Conservation (phyloP, 2,113 vertebrate genomes). For the Benitochromis conjunctus region DNA sequence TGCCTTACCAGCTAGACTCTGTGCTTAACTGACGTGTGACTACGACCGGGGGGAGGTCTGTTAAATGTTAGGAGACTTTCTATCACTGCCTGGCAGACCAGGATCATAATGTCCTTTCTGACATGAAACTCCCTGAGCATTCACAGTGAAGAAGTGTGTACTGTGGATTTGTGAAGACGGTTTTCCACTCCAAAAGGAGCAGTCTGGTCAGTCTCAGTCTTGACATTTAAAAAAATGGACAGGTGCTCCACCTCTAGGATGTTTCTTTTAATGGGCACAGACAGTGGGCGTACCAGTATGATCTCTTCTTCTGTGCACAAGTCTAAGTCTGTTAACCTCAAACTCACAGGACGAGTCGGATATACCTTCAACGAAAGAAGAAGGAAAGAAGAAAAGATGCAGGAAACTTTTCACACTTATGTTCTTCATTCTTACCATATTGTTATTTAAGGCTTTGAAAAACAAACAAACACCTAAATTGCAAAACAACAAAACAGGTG, state of each 20-base stretch:
- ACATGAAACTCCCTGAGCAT: conserved; percentile 33
- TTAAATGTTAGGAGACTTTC: conserved; percentile 20
- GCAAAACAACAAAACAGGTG: not conserved
- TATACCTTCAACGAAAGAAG: not conserved
- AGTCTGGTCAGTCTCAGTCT: not conserved
- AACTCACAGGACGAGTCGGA: not conserved
- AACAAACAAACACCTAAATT: not conserved
- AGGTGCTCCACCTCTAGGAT: conserved; percentile 38
- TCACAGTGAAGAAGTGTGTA: not conserved
- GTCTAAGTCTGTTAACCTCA: conserved; percentile 21
- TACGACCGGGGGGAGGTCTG: not conserved
- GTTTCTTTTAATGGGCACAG: conserved; percentile 37
- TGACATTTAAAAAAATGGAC: conserved; percentile 45
- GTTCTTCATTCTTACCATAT: not conserved
- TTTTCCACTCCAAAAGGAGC: conserved; percentile 1
- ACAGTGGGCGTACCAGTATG: conserved; percentile 8
- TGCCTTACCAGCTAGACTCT: not conserved
- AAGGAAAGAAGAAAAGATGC: not conserved
- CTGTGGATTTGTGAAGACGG: not conserved
- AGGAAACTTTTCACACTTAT: not conserved
- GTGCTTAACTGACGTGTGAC: conserved; percentile 11
- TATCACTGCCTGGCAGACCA: conserved; percentile 18
- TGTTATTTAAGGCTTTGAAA: not conserved
- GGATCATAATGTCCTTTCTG: conserved; percentile 35
- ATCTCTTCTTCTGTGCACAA: not conserved